Conservation (phyloP, 1,140 invertebrate species). For the Trachymyrmex cornetzi region DNA sequence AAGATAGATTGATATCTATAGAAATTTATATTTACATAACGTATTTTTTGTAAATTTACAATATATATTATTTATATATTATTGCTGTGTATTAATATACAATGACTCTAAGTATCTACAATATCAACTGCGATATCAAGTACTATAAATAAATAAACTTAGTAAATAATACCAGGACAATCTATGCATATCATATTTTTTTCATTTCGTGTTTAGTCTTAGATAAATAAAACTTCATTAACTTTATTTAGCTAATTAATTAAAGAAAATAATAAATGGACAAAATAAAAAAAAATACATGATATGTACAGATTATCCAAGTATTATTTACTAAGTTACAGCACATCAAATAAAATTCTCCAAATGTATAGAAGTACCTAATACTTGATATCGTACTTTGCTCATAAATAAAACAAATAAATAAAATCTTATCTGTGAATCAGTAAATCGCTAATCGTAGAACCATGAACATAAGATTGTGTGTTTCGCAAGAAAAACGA, state of each 20-base stretch:
- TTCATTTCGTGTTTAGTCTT: no score
- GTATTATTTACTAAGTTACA: background rate
- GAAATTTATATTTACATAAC: no score
- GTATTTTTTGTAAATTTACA: no score
- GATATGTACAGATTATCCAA: background rate
- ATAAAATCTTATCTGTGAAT: conserved; percentile 7
- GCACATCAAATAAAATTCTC: background rate
- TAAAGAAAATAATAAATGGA: background rate
- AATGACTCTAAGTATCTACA: no score
- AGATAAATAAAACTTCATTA: no score
- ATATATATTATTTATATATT: no score
- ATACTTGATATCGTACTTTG: background rate
- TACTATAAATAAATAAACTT: no score
- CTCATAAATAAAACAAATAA: conserved; percentile 4
- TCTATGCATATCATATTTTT: no score
- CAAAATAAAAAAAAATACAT: background rate
- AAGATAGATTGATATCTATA: no score
- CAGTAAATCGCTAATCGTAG: background rate
- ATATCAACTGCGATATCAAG: no score
- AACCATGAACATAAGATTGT: background rate
- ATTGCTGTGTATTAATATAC: no score
- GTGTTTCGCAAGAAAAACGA: background rate
- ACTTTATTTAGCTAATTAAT: background rate
- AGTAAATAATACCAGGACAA: no score
- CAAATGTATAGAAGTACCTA: background rate